Evolutionary conservation across 2,113 vertebrate species (phyloP), one percentile per base, ranked within the genome.

Genomic region (Micronycteris hirsuta): DNA sequence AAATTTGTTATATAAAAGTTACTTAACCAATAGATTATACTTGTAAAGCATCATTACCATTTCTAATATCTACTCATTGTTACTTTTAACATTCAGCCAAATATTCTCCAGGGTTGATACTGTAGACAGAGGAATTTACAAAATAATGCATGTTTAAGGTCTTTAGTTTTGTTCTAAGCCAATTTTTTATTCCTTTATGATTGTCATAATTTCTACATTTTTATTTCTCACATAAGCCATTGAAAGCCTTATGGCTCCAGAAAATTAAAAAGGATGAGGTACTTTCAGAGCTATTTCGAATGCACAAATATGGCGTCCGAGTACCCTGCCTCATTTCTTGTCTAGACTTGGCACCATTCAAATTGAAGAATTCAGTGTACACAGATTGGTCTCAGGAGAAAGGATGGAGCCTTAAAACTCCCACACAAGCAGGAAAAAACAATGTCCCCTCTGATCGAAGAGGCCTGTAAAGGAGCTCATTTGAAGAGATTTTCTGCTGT

Each of bases 401-500:
- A 74, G 26, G 38, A 45, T 43, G 12, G 20, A 65, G 36, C 81
- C 67, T 95, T 76, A 71, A 68, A 93, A 73, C 38, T 82, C 43
- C 41, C 63, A 81, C n/a, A 58, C 11, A 88, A 74, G 38, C 36
- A 68, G 33, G n/a, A 95, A 93, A 58, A 56, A 87, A 41, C 28
- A 89, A 5, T 82, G 65, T 91, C 22, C 65, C 70, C 76, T 87
- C 19, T 85, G 58, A 96, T 82, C 49, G 14, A 91, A 90, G 68
- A 76, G 41, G 45, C 45, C 52, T 80, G 43, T 28, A 41, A 89
- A 85, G 63, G 54, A 71, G 22, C 68, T 89, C 78, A 76, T 89
- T 94, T 65, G 86, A 78, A 92, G 85, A 90, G 36, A 96, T 74
- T 95, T 94, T 95, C 87, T 95, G 71, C 81, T 49, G 14, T 93